Percentiles rank a stretch among this genome's conserved stretches.
Evolutionary conservation across 2,113 vertebrate species (phyloP).

Genomic region (Equus quagga): DNA sequence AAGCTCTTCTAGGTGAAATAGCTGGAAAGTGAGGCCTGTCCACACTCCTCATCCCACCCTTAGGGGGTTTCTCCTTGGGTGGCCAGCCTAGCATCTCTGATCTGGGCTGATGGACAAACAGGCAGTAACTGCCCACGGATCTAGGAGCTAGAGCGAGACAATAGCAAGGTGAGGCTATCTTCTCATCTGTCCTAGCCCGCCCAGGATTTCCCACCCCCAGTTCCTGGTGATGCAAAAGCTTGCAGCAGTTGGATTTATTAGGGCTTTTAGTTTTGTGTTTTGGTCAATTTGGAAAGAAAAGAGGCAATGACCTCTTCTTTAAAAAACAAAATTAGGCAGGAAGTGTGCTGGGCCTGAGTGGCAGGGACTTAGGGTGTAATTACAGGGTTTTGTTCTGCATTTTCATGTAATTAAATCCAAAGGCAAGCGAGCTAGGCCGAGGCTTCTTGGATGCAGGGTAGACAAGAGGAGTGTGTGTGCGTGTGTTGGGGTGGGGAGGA

Average conservation of each 20-base stretch:
- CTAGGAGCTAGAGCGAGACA: slow-evolving; percentile 1
- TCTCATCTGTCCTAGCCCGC: neutral
- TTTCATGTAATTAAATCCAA: slow-evolving; percentile 83
- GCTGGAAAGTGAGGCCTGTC: neutral
- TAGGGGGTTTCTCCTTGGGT: neutral
- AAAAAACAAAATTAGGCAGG: slow-evolving; percentile 83
- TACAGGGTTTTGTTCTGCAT: slow-evolving; percentile 86
- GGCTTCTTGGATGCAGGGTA: slow-evolving; percentile 70
- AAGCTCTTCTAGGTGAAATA: neutral
- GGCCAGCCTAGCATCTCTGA: neutral
- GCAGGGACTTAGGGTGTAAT: slow-evolving; percentile 84
- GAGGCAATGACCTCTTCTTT: slow-evolving; percentile 83
- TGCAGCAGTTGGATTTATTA: slow-evolving; percentile 53
- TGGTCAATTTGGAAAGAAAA: slow-evolving; percentile 87
- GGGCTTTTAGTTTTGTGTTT: slow-evolving; percentile 75
- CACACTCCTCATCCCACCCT: neutral
- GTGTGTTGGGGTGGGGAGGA: neutral
- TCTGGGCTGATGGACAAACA: neutral
- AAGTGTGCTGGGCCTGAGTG: slow-evolving; percentile 87
- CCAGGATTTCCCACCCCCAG: neutral
- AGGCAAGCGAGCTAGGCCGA: slow-evolving; percentile 69
- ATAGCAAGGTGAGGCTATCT: slow-evolving; percentile 23
- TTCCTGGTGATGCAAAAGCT: neutral
- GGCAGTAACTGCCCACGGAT: neutral
- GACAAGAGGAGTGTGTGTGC: neutral